phyloP scores from a whole-genome alignment of 2,888 invertebrate species.

The Sinelater perroti region DNA sequence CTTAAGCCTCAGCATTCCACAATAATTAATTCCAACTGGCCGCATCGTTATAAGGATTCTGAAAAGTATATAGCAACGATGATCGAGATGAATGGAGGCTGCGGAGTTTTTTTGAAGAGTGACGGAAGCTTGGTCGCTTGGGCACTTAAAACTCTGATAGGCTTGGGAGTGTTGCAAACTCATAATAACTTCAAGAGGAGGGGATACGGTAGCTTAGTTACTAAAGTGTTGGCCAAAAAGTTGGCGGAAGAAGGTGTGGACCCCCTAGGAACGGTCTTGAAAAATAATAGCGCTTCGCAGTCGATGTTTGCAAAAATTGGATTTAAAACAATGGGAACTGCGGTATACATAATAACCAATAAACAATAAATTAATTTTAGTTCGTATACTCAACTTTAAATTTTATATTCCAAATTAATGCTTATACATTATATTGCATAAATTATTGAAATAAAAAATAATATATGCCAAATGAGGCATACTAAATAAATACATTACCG shows the following conservation, averaged over 20 bases:
- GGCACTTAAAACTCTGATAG: constrained; percentile 54
- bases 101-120: constrained; percentile 56
- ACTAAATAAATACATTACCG: too few relatives aligned
- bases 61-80: constrained; percentile 46
- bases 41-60: constrained; percentile 42
- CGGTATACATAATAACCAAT: too few relatives aligned
- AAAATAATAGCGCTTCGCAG: constrained; percentile 53
- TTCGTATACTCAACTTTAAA: too few relatives aligned
- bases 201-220: constrained; percentile 56
- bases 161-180: constrained; percentile 56
- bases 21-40: constrained; percentile 41
- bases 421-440: too few relatives aligned
- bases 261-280: constrained; percentile 50
- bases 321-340: constrained; percentile 43
- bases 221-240: constrained; percentile 51
- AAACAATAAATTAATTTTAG: too few relatives aligned
- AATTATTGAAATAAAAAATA: too few relatives aligned
- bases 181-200: constrained; percentile 51
- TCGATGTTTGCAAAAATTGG: constrained; percentile 54
- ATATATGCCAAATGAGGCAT: too few relatives aligned
- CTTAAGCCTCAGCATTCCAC: constrained; percentile 31
- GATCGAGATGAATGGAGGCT: constrained; percentile 54
- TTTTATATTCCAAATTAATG: too few relatives aligned
- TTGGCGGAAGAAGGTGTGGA: constrained; percentile 53
- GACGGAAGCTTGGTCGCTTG: constrained; percentile 55